phyloP scores from a whole-genome alignment of 2,888 invertebrate genomes.

The Chorisops tibialis region DNA sequence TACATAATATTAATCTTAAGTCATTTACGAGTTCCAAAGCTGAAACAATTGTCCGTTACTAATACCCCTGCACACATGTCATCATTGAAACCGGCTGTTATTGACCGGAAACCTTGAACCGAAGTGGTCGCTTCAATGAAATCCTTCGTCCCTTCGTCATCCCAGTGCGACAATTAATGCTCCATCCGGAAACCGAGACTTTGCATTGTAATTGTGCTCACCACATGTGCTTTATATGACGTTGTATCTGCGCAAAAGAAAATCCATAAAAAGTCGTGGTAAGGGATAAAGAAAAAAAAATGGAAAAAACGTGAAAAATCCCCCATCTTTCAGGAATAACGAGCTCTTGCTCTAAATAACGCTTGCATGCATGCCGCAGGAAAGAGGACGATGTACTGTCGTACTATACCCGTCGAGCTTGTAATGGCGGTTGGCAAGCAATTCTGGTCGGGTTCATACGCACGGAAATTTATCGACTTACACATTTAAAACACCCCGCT shows the following conservation, averaged over 20 bases:
- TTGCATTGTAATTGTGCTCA: not conserved
- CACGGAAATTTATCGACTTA: constrained; percentile 22
- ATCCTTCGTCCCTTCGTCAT: constrained; percentile 5
- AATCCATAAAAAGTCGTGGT: constrained; percentile 21
- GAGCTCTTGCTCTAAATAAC: constrained; percentile 15
- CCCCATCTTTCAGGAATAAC: constrained; percentile 14
- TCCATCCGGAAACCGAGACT: no score
- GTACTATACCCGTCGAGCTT: constrained; percentile 18
- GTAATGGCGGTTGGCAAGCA: constrained; percentile 22
- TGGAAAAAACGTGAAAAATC: constrained; percentile 16
- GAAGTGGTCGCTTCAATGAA: constrained; percentile 13
- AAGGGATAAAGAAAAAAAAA: constrained; percentile 1
- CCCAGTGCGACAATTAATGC: no score
- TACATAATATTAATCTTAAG: no score
- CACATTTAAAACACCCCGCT: constrained; percentile 18
- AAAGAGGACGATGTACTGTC: not conserved
- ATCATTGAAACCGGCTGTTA: not conserved
- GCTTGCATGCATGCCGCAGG: not conserved
- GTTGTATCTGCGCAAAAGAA: constrained; percentile 17
- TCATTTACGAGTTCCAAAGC: no score
- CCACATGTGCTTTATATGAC: constrained; percentile 18
- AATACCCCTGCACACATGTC: not conserved
- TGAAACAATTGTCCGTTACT: no score
- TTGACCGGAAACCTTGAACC: constrained; percentile 26
- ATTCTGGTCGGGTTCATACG: constrained; percentile 14